Base-by-base conservation (phyloP, 1,140 invertebrate genomes). In the Leptopilina boulardi region DNA sequence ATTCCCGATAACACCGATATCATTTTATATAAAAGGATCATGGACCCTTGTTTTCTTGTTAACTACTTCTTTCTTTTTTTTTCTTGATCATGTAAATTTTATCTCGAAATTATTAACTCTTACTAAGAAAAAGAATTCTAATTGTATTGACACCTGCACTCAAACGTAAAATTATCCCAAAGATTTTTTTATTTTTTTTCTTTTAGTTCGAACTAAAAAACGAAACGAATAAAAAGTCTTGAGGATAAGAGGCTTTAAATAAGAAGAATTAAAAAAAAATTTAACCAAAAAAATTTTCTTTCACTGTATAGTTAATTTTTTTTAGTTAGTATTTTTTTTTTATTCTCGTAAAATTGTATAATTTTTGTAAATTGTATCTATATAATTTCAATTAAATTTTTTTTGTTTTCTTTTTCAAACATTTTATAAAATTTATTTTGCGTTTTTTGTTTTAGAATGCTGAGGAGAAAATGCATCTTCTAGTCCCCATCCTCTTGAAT, bases 381-480 rank as follows among this genome's bases (percentile, higher is more conserved):
- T n/a, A n/a, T n/a, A n/a, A n/a, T n/a, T n/a, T n/a, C n/a, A n/a
- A n/a, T n/a, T n/a, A n/a, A n/a, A 15, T 38, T 44, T n/a, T 19
- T 77, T 42, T 38, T 71, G 15, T 56, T 72, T 23, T 2, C 70
- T 34, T n/a, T 15, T 26, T 70, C 1, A 3, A 26, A 6, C 26
- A 30, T 59, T 38, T 75, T 34, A 54, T 72, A 23, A 47, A n/a
- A 10, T 56, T 3, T 51, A 30, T 34, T 79, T 77, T 44, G 26
- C 72, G 4, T 66, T 71, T 82, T 80, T 19, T 34, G 6, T 88
- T 89, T 19, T 81, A 90, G 88, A 89, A 91, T 91, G 90, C 88
- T 80, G 85, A 84, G 86, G 81, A 84, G 84, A 90, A 90, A 81
- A 91, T 91, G 90, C 85, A 82, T 85, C 84, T 87, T 80, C 83